Evolutionary conservation across 1,140 invertebrate genomes (phyloP).

Genomic region (Sinonovacula constricta): DNA sequence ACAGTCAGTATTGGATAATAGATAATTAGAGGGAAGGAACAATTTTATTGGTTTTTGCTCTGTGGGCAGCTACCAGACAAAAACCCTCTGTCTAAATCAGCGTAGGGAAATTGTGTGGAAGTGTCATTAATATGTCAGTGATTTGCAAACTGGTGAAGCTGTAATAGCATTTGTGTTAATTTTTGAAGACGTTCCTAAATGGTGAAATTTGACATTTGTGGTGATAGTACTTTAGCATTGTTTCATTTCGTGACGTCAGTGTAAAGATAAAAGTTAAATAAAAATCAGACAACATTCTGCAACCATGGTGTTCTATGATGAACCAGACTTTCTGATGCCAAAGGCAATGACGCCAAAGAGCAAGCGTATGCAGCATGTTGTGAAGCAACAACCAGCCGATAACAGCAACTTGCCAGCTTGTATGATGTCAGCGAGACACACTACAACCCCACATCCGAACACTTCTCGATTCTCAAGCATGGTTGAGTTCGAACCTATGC

Average conservation of each 20-base stretch:
- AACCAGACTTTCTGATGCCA: slow-evolving; percentile 22
- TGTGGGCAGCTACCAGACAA: background rate
- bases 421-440: too few species aligned
- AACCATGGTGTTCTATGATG: slow-evolving; percentile 42
- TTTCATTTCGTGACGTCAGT: too few species aligned
- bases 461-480: background rate
- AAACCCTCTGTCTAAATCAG: background rate
- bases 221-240: background rate
- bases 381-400: too few species aligned
- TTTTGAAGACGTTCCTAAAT: background rate
- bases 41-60: too few species aligned
- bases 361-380: background rate
- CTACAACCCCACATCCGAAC: too few species aligned
- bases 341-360: background rate
- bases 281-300: too few species aligned
- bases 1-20: too few species aligned
- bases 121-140: background rate
- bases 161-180: background rate
- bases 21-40: background rate
- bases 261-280: too few species aligned
- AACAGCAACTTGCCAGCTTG: too few species aligned
- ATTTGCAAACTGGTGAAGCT: background rate
- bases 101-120: background rate
- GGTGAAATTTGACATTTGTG: background rate
- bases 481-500: slow-evolving; percentile 34